A percentile compares a stretch with the other conserved stretches of the same genome.
Conservation (phyloP, 2,888 invertebrate species). For the Gortyna flavago region DNA sequence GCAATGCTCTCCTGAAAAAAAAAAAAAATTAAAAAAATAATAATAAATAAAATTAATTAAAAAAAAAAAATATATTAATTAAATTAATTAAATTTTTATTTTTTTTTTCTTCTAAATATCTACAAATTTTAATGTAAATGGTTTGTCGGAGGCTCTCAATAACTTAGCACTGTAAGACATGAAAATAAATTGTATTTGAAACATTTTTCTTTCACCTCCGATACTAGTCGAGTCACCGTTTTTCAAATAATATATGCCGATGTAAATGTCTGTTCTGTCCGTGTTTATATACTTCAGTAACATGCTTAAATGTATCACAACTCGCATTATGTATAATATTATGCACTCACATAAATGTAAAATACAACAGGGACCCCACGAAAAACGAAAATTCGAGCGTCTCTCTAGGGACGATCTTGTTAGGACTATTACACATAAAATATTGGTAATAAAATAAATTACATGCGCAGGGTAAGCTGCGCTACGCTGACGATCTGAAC, state of each 20-base stretch:
- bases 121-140: not conserved
- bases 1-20: not conserved
- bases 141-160: not conserved
- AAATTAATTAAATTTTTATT: too few species aligned
- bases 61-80: too few species aligned
- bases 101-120: not conserved
- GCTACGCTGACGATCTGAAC: slow-evolving; percentile 28
- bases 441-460: slow-evolving; percentile 6
- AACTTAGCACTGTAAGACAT: not conserved
- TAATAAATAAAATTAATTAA: too few species aligned
- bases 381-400: not conserved
- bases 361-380: not conserved
- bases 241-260: not conserved
- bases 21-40: too few species aligned
- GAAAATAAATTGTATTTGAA: not conserved
- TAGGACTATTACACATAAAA: not conserved
- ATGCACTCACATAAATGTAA: not conserved
- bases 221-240: not conserved
- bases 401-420: not conserved
- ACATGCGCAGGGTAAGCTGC: slow-evolving; percentile 16
- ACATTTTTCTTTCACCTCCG: not conserved
- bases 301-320: not conserved
- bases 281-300: not conserved
- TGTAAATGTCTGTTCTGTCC: not conserved
- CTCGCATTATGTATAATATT: too few species aligned